Base-by-base conservation (phyloP, 2,113 vertebrate species). In the Chionis minor region DNA sequence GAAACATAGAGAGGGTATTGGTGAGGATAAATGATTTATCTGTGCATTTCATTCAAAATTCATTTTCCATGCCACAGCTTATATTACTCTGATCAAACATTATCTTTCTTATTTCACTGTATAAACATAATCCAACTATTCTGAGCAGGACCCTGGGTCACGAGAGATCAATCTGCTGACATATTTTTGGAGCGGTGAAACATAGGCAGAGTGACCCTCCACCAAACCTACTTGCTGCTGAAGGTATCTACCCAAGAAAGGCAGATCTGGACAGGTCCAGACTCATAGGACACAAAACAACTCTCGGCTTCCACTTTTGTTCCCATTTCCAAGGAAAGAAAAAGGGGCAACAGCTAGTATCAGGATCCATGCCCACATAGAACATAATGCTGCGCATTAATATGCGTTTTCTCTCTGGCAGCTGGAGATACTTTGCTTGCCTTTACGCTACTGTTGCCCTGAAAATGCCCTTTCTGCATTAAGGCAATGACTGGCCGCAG, bases 1-100 rank as follows among this genome's bases (percentile, higher is more conserved):
- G 93, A 95, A 97, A 89, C 85, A 88, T 0, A 32, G 62, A 94
- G 95, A 94, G 96, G 86, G 78, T 95, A 97, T 78, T 91, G 92
- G 83, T 85, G 86, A 91, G 89, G 91, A 97, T 91, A 92, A 90
- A 72, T 97, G 79, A 86, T 91, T 98, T 97, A 96, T 94, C 89
- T 95, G 75, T 90, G 83, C n/a, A 63, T 92, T 97, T 96, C 79
- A 78, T 83, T 96, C 93, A 95, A 79, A 90, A 80, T 56, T 66
- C 63, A 75, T 91, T 94, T 97, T 95, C 85, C 51, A 35, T 85
- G 81, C 93, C 77, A 38, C 74, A 81, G 69, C 88, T 94, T 89
- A 87, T 89, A 71, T 94, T 80, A 82, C 42, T 92, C 85, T 88
- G 85, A 85, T 93, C 83, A 80, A 59, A 51, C 32, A 62, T 82